Evolutionary conservation across 64 coral and sea anemone species (phyloP).

Genomic region (Catalaphyllia jardinei): DNA sequence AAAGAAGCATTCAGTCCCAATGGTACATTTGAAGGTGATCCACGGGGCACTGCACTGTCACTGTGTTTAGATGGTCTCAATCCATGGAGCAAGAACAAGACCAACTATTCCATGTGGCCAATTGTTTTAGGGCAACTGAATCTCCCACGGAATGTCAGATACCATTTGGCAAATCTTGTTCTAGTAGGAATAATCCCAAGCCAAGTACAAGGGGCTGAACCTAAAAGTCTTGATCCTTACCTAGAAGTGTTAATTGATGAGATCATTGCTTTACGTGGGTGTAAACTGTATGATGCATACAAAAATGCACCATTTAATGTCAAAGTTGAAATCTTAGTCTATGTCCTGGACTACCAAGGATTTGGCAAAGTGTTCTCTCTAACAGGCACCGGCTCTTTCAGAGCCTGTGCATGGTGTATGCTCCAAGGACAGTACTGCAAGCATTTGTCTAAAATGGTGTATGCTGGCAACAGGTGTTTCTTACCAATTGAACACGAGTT

Average conservation of each 20-base stretch:
- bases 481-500: too few species aligned
- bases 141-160: slow-evolving; percentile 2
- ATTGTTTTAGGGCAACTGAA: slow-evolving; percentile 49
- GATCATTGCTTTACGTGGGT: not conserved
- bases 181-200: slow-evolving; percentile 47
- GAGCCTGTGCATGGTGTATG: slow-evolving; percentile 43
- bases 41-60: slow-evolving; percentile 11
- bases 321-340: slow-evolving; percentile 46
- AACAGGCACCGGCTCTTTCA: slow-evolving; percentile 60
- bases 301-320: slow-evolving; percentile 36
- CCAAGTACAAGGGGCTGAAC: slow-evolving; percentile 38
- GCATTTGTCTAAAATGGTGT: too few species aligned
- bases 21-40: slow-evolving; percentile 42
- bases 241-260: slow-evolving; percentile 57
- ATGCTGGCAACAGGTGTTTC: too few species aligned
- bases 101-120: slow-evolving; percentile 54
- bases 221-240: slow-evolving; percentile 57
- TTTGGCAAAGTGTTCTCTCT: slow-evolving; percentile 33
- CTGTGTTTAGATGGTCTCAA: slow-evolving; percentile 48
- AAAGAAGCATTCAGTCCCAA: slow-evolving; percentile 16
- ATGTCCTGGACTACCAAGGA: slow-evolving; percentile 51
- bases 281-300: slow-evolving; percentile 58
- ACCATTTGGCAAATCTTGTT: slow-evolving; percentile 42
- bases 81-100: slow-evolving; percentile 36
- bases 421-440: too few species aligned